Evolutionary conservation across 2,113 vertebrate species (phyloP).

Genomic region (Psilopogon haemacephalus): DNA sequence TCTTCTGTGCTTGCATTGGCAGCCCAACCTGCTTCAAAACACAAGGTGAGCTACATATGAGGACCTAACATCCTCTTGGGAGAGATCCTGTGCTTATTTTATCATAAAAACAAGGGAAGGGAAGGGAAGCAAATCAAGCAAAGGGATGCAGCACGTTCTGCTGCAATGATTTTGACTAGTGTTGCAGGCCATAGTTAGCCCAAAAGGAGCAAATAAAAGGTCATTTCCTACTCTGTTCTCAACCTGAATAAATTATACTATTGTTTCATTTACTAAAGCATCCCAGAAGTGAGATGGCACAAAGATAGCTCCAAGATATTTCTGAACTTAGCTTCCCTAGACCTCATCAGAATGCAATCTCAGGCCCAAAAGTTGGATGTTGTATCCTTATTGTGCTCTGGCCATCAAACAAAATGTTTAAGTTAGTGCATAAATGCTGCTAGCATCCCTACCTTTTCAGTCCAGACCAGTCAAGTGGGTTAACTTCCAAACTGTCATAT

Average conservation of each 20-base stretch:
- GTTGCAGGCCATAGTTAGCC: not conserved
- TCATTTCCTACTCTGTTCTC: not conserved
- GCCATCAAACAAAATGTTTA: not conserved
- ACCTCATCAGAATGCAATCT: not conserved
- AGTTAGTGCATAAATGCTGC: not conserved
- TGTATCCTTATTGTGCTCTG: not conserved
- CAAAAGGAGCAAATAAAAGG: not conserved
- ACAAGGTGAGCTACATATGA: not conserved
- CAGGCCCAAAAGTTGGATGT: not conserved
- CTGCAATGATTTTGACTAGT: not conserved
- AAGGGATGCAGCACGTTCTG: not conserved
- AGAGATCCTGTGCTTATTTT: not conserved
- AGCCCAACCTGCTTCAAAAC: not conserved
- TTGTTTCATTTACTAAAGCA: not conserved
- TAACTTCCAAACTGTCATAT: not conserved
- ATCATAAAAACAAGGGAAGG: not conserved
- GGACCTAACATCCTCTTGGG: not conserved
- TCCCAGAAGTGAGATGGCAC: not conserved
- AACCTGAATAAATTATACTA: not conserved
- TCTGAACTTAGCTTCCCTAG: not conserved
- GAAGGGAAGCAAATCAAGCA: not conserved
- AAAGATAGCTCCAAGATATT: not conserved
- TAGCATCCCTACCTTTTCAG: not conserved
- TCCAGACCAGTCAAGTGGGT: not conserved
- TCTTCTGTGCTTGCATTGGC: rapidly evolving